Evolutionary conservation across 2,797 vertebrate genomes (phyloP), one percentile per base, ranked within the genome.

Genomic region (Diplodus puntazzo): DNA sequence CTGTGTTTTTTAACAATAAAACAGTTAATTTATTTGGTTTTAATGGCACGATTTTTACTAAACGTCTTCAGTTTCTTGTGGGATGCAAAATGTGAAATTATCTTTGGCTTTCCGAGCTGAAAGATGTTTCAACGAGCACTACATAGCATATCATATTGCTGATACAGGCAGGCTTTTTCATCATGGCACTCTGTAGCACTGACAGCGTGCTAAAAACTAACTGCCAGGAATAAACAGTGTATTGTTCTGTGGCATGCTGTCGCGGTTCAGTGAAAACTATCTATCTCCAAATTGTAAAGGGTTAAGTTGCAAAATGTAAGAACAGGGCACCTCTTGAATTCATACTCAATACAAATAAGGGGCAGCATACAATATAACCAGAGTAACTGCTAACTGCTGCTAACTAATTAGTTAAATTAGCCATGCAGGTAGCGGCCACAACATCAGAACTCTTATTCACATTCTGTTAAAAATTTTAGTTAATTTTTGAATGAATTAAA

Each of bases 151-250:
- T n/a, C 34, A 23, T 1, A 69, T 21, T 43, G 14, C 39, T 53
- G 61, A 75, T 18, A 59, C n/a, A 50, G 21, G 20, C 7, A 59
- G 11, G 13, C 27, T 66, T n/a, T 8, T 27, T 52, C 50, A 75
- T 64, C 11, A 74, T 53, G 49, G 55, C 10, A 23, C 13, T 21
- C 6, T 55, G n/a, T 43, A 71, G 55, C 58, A 48, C 49, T 45
- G 57, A 49, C n/a, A 53, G 59, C 20, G 60, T 25, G 62, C 18
- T 50, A 59, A 72, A 83, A 75, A 60, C 16, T 45, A 60, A 75
- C 48, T 45, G 17, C 21, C 49, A 39, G 0, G 10, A 49, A 67
- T 11, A 69, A n/a, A 57, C 12, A 21, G n/a, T n/a, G 5, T 23
- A 68, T 39, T 12, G 55, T 67, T 81, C 42, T 64, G 46, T 25